These are phyloP conservation scores for Seira sanloemensis DNA, from an alignment of 2,888 invertebrate species.

Conservation along the genomic window DNA sequence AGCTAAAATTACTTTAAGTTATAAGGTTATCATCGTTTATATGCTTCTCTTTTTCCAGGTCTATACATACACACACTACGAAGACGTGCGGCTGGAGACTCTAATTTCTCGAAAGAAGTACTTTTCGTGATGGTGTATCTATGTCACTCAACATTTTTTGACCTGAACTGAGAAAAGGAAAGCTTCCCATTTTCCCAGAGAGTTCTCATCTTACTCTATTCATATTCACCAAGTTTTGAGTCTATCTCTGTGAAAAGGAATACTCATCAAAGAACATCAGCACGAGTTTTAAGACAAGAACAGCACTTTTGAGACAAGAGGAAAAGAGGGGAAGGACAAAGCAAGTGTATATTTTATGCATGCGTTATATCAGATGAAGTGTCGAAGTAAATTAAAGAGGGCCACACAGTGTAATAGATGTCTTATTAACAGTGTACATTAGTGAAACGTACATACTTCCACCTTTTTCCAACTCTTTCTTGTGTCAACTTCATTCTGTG, in stretches of 20 bases:
- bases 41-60: no score
- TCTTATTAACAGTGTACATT: neutral
- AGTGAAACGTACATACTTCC: neutral
- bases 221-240: neutral
- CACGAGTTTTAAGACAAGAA: no score
- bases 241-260: neutral
- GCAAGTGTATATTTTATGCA: neutral
- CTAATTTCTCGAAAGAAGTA: no score
- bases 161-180: neutral
- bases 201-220: neutral
- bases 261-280: neutral
- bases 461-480: neutral
- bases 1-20: no score
- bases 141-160: neutral
- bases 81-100: no score
- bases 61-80: no score
- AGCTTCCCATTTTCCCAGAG: neutral
- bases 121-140: no score
- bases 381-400: neutral
- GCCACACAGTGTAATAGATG: neutral
- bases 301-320: no score
- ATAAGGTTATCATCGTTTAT: no score
- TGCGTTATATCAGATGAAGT: neutral
- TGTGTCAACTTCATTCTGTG: conserved; percentile 42
- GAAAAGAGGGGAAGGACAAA: neutral